These are phyloP conservation scores for Leptinotarsa lineolata DNA, from an alignment of 1,140 invertebrate species.

Conservation along the genomic window DNA sequence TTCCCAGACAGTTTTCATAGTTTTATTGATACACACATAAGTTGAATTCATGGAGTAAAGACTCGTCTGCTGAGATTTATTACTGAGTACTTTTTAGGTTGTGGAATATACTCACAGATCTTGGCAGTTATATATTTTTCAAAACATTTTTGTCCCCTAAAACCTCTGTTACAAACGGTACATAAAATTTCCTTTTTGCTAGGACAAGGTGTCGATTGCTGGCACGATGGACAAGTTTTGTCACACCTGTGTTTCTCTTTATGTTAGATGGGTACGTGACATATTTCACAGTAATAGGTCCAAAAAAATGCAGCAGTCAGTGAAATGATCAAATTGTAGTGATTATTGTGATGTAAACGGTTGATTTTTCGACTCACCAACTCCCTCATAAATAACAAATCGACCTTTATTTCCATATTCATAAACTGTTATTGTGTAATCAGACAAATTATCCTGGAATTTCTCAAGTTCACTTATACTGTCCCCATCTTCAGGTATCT, in stretches of 20 bases:
- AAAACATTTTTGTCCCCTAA: conserved; percentile 25
- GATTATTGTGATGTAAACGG: conserved; percentile 12
- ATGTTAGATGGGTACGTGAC: background rate
- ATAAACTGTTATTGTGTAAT: conserved; percentile 24
- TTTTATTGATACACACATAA: too few species aligned
- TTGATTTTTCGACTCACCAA: background rate
- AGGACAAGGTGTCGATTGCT: conserved; percentile 3
- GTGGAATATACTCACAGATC: conserved; percentile 2
- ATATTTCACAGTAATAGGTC: conserved; percentile 21
- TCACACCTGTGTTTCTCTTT: conserved; percentile 21
- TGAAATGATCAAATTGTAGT: background rate
- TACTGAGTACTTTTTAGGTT: background rate
- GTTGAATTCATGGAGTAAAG: too few species aligned
- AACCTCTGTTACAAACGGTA: conserved; percentile 21
- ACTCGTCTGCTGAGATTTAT: background rate
- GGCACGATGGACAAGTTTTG: background rate
- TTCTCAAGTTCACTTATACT: conserved; percentile 16
- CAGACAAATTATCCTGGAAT: conserved; percentile 17
- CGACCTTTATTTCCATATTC: conserved; percentile 19
- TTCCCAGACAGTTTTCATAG: too few species aligned
- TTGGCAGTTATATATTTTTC: conserved; percentile 23
- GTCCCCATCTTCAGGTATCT: background rate
- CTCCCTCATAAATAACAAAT: too few species aligned
- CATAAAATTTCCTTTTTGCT: background rate
- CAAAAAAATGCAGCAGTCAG: conserved; percentile 21